Percentiles rank a stretch among this genome's conserved stretches.
phyloP scores from a whole-genome alignment of 2,797 vertebrate species.

The Peromyscus aztecus region DNA sequence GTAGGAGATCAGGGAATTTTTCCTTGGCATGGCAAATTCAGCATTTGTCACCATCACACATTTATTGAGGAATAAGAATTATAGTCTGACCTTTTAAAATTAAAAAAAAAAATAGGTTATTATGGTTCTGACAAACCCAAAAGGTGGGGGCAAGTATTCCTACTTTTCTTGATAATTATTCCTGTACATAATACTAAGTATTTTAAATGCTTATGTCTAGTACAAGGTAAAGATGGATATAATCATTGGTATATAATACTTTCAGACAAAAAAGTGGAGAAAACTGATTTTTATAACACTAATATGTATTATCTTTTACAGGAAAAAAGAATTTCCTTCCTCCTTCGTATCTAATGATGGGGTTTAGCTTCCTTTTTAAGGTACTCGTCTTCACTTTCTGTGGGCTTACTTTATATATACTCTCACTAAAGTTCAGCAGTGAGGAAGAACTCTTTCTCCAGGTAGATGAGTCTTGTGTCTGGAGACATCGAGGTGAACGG shows the following conservation, averaged over 20 bases:
- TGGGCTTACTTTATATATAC: neutral
- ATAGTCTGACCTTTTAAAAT: neutral
- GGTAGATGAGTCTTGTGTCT: conserved; percentile 96
- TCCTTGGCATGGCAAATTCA: conserved; percentile 21
- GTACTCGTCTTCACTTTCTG: conserved; percentile 86
- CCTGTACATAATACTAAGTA: conserved; percentile 10
- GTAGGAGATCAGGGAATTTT: conserved; percentile 47
- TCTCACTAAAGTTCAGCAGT: neutral
- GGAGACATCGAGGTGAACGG: conserved; percentile 95
- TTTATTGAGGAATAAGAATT: conserved; percentile 20
- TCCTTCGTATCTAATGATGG: conserved; percentile 99
- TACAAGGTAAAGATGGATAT: conserved; percentile 32
- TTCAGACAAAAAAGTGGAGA: conserved; percentile 30
- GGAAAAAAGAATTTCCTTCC: conserved; percentile 99
- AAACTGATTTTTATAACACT: conserved; percentile 48
- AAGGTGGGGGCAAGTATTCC: neutral
- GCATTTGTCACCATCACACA: neutral
- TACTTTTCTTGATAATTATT: conserved; percentile 48
- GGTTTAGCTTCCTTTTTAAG: conserved; percentile 99
- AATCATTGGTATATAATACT: conserved; percentile 1
- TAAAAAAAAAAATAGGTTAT: conserved; percentile 27
- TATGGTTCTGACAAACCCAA: conserved; percentile 23
- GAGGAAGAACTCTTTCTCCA: conserved; percentile 77
- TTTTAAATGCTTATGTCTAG: conserved; percentile 52
- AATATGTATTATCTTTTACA: conserved; percentile 85